Percentiles rank a stretch among this genome's conserved stretches.
phyloP scores from a whole-genome alignment of 2,113 vertebrate genomes.

The Calcarius ornatus region DNA sequence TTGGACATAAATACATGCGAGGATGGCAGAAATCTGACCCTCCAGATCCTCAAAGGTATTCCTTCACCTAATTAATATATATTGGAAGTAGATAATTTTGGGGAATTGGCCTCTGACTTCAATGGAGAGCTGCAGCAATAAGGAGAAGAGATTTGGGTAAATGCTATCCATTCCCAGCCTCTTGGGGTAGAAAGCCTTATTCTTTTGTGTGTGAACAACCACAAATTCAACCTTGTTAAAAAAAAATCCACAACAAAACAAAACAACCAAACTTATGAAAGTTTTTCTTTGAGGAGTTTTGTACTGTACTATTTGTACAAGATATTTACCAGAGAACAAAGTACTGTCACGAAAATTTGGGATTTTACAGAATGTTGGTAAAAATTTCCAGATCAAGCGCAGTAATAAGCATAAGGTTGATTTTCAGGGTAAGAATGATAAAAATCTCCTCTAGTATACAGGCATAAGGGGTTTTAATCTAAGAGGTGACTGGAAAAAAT shows the following conservation, averaged over 20 bases:
- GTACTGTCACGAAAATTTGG: background rate
- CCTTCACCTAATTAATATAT: background rate
- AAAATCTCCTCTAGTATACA: background rate
- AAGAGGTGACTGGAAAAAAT: background rate
- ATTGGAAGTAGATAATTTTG: background rate
- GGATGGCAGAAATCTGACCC: background rate
- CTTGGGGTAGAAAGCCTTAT: background rate
- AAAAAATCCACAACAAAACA: background rate
- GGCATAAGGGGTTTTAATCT: background rate
- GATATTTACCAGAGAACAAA: background rate
- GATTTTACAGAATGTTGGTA: background rate
- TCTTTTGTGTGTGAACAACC: background rate
- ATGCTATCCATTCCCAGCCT: background rate
- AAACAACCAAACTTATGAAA: background rate
- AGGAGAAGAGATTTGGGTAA: background rate
- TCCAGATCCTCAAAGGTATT: background rate
- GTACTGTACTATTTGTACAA: background rate
- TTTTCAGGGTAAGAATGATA: background rate
- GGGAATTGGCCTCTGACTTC: background rate
- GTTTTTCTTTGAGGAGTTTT: background rate
- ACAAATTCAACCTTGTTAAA: fast-evolving
- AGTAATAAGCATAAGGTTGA: background rate
- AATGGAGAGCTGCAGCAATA: background rate
- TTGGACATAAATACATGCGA: background rate
- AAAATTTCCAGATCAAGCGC: background rate